Evolutionary conservation across 2,888 invertebrate species (phyloP).

Genomic region (Hydrotaea diabolus): DNA sequence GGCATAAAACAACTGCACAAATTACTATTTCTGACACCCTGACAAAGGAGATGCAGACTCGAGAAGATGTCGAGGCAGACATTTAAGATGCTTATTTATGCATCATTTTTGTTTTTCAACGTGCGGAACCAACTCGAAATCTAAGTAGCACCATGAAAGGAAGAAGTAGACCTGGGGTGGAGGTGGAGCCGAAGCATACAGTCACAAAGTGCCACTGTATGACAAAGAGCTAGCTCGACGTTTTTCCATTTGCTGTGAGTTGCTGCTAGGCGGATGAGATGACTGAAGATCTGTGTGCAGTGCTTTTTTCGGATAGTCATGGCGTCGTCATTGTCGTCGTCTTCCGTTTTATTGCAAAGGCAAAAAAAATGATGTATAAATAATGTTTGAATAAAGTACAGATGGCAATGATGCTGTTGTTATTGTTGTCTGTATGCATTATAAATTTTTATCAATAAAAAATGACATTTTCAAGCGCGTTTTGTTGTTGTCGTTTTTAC

Average conservation of each 20-base stretch:
- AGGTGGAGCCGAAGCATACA: background rate
- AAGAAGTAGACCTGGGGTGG: background rate
- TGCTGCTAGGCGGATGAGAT: background rate
- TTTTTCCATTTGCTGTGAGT: background rate
- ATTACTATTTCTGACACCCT: conserved; percentile 51
- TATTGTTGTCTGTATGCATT: background rate
- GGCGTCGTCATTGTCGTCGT: background rate
- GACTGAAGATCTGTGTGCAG: background rate
- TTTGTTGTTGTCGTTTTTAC: background rate
- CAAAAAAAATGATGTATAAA: background rate
- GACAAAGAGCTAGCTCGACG: background rate
- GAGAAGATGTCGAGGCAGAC: background rate
- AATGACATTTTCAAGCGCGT: conserved; percentile 36
- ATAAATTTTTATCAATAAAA: conserved; percentile 6
- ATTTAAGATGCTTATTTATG: conserved; percentile 63
- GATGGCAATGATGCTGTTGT: background rate
- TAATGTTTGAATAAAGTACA: background rate
- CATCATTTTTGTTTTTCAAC: conserved; percentile 38
- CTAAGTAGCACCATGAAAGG: background rate
- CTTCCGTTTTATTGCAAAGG: background rate
- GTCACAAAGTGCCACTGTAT: background rate
- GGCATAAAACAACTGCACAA: conserved; percentile 20
- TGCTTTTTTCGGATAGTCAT: background rate
- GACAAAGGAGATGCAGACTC: background rate
- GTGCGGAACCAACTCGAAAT: conserved; percentile 11